Evolutionary conservation across 2,797 vertebrate species (phyloP).

Genomic region (Tenualosa thibaudeaui): DNA sequence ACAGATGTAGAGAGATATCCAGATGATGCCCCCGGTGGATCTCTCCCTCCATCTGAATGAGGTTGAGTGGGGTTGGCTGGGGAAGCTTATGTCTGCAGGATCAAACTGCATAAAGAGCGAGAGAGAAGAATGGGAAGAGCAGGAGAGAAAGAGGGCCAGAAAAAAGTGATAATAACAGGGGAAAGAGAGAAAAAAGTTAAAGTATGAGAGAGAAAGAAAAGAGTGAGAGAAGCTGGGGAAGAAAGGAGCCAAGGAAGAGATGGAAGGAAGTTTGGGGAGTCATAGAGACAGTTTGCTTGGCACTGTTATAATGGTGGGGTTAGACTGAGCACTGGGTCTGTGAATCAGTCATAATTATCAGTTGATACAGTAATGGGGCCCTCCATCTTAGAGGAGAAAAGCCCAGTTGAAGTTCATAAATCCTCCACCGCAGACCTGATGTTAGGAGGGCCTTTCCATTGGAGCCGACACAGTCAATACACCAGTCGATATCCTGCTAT

Average conservation of each 20-base stretch:
- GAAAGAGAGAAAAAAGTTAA: background rate
- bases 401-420: background rate
- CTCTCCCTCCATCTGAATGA: background rate
- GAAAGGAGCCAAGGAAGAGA: constrained; percentile 22
- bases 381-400: background rate
- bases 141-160: background rate
- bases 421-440: background rate
- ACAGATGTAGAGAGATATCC: background rate
- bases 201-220: background rate
- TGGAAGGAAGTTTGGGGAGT: background rate
- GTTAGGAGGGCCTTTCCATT: background rate
- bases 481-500: constrained; percentile 5
- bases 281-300: background rate
- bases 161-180: too few relatives aligned
- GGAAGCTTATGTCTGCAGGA: background rate
- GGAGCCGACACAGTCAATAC: background rate
- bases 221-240: constrained; percentile 26
- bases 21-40: background rate
- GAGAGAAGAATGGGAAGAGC: background rate
- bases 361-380: constrained; percentile 11
- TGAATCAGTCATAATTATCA: constrained; percentile 21
- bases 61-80: background rate
- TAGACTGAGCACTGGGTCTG: background rate
- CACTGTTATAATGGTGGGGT: background rate
- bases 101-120: background rate